Evolutionary conservation across 1,140 invertebrate species (phyloP).

Genomic region (Mactra quadrangularis): DNA sequence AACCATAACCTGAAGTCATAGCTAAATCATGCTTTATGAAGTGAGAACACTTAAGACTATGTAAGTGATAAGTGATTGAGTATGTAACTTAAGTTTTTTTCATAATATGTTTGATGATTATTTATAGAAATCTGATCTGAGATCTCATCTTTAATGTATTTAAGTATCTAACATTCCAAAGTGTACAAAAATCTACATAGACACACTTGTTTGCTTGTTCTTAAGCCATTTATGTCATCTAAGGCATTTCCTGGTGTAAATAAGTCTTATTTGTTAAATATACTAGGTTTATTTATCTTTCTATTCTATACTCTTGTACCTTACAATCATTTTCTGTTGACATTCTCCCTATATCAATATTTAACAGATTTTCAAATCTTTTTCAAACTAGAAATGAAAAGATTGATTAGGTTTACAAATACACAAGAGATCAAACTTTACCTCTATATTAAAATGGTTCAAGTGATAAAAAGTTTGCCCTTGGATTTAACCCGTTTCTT

Average conservation of each 20-base stretch:
- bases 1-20: no score
- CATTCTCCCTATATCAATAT: constrained; percentile 17
- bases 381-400: constrained; percentile 28
- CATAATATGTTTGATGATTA: no score
- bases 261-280: constrained; percentile 51
- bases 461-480: no score
- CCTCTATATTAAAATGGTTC: no score
- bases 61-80: no score
- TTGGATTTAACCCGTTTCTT: no score
- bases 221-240: constrained; percentile 48
- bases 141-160: background rate
- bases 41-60: no score
- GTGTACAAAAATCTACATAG: constrained; percentile 42
- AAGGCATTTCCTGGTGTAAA: constrained; percentile 34
- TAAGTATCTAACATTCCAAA: background rate
- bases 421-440: no score
- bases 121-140: no score
- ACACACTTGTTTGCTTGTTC: constrained; percentile 50
- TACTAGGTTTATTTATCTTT: constrained; percentile 32
- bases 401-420: background rate
- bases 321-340: constrained; percentile 45
- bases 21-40: no score
- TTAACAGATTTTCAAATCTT: constrained; percentile 50
- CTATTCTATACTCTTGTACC: constrained; percentile 12
- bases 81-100: no score